Evolutionary conservation across 2,888 invertebrate species (phyloP).

Genomic region (Alcis repandata): DNA sequence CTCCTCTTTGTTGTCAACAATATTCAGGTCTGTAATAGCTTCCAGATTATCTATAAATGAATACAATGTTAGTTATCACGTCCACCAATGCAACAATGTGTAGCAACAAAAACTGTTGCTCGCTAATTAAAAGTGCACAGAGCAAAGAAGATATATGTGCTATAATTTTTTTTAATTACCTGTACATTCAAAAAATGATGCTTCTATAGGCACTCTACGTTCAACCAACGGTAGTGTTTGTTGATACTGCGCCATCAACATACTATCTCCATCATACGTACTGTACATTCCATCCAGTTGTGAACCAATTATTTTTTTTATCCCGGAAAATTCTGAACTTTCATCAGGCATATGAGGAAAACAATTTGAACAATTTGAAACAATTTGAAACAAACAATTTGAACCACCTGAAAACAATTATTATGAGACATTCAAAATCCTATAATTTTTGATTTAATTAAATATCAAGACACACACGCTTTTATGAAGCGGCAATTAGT

Average conservation of each 20-base stretch:
- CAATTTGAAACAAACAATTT: no score
- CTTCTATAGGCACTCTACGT: background rate
- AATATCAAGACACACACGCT: background rate
- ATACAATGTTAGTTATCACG: no score
- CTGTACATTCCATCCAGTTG: background rate
- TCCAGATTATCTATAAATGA: no score
- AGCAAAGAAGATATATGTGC: background rate
- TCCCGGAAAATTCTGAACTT: background rate
- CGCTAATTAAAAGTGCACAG: background rate
- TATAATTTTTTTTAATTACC: background rate
- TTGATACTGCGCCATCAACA: background rate
- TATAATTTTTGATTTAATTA: background rate
- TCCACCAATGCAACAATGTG: no score
- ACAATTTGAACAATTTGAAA: no score
- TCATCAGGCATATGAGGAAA: background rate
- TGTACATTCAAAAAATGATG: background rate
- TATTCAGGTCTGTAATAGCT: no score
- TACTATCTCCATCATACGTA: background rate
- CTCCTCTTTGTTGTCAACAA: no score
- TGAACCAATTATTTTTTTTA: slow-evolving; percentile 1
- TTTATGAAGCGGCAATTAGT: background rate
- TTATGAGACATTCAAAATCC: background rate
- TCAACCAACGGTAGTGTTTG: background rate
- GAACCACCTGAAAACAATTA: background rate
- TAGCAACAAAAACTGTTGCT: background rate